Evolutionary conservation across 2,113 vertebrate genomes (phyloP), one percentile per base, ranked within the genome.

Genomic region (Hemicordylus capensis): DNA sequence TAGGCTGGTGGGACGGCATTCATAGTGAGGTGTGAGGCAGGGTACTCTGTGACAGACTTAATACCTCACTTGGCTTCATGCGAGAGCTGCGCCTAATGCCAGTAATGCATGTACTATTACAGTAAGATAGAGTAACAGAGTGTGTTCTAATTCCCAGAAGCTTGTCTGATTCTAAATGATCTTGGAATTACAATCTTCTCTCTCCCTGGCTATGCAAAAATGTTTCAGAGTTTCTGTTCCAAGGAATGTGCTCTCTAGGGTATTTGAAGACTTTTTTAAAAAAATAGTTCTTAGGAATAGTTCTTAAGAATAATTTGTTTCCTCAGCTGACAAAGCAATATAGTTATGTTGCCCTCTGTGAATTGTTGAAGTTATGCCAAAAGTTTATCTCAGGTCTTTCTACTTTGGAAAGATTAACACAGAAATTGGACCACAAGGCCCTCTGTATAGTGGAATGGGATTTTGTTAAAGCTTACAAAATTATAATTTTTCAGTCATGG

Each of bases 241-340:
- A 61, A 70, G 80, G 80, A 82, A 24, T 15, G 1, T 2, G 0
- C 44, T 72, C 77, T 69, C 73, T 69, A 84, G 31, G 20, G 39
- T 90, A 75, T 76, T 44, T 78, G 69, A 88, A 85, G 58, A 56
- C 3, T n/a, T n/a, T 87, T 84, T 48, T 1, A 14, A 34, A 20
- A 20, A 46, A 34, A 24, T 67, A 26, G 83, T 84, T 90, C 61
- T 88, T 88, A 89, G 89, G n/a, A n/a, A n/a, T n/a, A n/a, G n/a
- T n/a, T n/a, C n/a, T n/a, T n/a, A n/a, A n/a, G 72, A 89, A 91
- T 88, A 78, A 56, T 67, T n/a, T 54, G 34, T 63, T 85, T 78
- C 70, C 39, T 67, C 26, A 78, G 48, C 63, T 67, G 73, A 56
- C 15, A 56, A 67, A 48, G 22, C 56, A 76, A 44, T 64, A n/a